Evolutionary conservation across 2,113 vertebrate genomes (phyloP), one percentile per base, ranked within the genome.

Genomic region (Mus pahari): DNA sequence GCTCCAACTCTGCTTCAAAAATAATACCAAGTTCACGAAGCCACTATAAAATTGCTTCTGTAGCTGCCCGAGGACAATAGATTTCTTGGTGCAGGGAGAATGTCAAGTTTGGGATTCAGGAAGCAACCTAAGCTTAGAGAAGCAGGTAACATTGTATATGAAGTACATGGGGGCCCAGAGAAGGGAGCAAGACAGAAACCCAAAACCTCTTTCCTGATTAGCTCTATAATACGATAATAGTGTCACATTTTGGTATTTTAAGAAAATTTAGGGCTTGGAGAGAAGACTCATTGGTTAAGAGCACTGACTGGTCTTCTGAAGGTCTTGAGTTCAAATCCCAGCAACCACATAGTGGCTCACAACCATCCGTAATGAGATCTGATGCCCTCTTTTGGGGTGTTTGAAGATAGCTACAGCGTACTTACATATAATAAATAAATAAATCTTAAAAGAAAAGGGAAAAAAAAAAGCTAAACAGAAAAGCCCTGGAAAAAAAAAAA

Each of bases 241-340:
- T 33, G 60, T 24, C 86, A 86, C 9, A 10, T 36, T 91, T 95
- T 82, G 71, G 62, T 73, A 89, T 77, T 77, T 90, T 42, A 78
- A 86, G 92, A 83, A 93, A 84, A 87, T 3, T 64, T 36, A 92
- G 48, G 48, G 48, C 48, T 7, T 48, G 48, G 48, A 48, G 48
- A 48, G 48, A 48, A 5, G 48, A 48, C 48, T 48, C 48, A 48
- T 48, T 7, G 7, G 48, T 48, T 48, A 48, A 48, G 4, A 48
- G 48, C 48, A 48, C 48, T 48, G 48, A 48, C 48, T 48, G 7
- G 48, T 48, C 48, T 48, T 48, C 48, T 48, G 48, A 48, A 48
- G 48, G 48, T 48, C 48, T 48, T 48, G 48, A 48, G 4, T 48
- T 48, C 48, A 48, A 48, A 48, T 48, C 7, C 48, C 7, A 48